A percentile compares a stretch with the other conserved stretches of the same genome.
These are phyloP conservation scores for Baronia brevicornis DNA, from an alignment of 2,888 invertebrate genomes.

Conservation along the genomic window DNA sequence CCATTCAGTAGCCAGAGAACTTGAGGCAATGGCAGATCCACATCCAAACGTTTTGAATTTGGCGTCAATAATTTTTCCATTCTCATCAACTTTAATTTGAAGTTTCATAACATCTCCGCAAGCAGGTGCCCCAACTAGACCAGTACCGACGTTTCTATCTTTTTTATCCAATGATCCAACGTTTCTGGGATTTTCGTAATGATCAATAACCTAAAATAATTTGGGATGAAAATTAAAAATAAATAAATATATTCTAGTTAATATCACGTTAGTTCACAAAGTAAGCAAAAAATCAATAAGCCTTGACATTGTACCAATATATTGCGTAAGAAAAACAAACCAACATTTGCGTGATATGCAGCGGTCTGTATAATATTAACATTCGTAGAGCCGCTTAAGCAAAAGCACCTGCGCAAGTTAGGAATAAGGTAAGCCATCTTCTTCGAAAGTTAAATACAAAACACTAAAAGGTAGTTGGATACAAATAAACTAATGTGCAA, in stretches of 20 bases:
- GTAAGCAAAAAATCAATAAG: slow-evolving; percentile 38
- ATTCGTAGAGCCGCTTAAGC: slow-evolving; percentile 46
- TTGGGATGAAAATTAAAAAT: slow-evolving; percentile 6
- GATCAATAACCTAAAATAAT: slow-evolving; percentile 90
- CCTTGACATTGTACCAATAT: slow-evolving; percentile 37
- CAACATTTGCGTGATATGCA: slow-evolving; percentile 86
- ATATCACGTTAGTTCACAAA: slow-evolving; percentile 13
- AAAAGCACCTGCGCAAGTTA: slow-evolving; percentile 52
- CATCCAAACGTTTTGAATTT: slow-evolving; percentile 99
- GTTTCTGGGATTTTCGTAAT: slow-evolving; percentile 99
- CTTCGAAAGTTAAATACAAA: slow-evolving; percentile 3
- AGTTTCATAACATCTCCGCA: slow-evolving; percentile 99
- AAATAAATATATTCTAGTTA: no score
- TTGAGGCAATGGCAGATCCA: slow-evolving; percentile 98
- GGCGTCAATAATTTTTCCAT: slow-evolving; percentile 98
- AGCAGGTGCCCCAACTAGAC: slow-evolving; percentile 98
- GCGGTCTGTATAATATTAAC: slow-evolving; percentile 66
- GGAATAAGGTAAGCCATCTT: slow-evolving; percentile 51
- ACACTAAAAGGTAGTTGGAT: no score
- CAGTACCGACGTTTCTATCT: slow-evolving; percentile 95
- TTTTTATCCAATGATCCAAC: slow-evolving; percentile 98
- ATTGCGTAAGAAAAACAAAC: slow-evolving; percentile 34
- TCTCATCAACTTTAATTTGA: slow-evolving; percentile 94
- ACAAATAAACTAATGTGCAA: no score
- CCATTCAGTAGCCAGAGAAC: slow-evolving; percentile 98